Conservation (phyloP, 2,797 vertebrate species). For the Hozukius guyotensis region DNA sequence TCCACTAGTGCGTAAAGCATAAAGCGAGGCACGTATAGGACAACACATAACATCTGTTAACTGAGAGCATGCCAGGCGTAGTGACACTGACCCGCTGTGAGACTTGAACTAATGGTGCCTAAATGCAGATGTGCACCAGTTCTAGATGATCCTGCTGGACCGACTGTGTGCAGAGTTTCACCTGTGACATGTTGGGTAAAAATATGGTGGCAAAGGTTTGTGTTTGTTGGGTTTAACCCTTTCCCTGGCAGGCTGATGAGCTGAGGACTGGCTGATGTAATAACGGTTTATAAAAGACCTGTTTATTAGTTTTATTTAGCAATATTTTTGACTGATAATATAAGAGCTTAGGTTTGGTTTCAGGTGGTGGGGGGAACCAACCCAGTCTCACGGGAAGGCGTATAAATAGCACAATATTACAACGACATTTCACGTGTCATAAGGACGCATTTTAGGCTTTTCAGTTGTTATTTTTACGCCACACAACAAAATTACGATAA, state of each 20-base stretch:
- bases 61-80: slow-evolving; percentile 83
- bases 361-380: not conserved
- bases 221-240: slow-evolving; percentile 4
- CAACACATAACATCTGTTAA: slow-evolving; percentile 92
- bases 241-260: not conserved
- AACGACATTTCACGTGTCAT: too few relatives aligned
- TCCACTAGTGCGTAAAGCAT: slow-evolving; percentile 90
- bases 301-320: not conserved
- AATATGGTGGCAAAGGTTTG: slow-evolving; percentile 51
- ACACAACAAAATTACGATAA: too few relatives aligned
- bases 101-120: slow-evolving; percentile 87
- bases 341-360: not conserved
- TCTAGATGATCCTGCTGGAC: slow-evolving; percentile 85
- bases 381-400: too few relatives aligned
- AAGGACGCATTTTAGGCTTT: too few relatives aligned
- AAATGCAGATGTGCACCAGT: slow-evolving; percentile 84
- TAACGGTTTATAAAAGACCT: too few relatives aligned
- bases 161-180: slow-evolving; percentile 49
- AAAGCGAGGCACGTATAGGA: slow-evolving; percentile 84
- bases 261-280: not conserved
- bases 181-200: slow-evolving; percentile 76
- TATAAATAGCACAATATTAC: too few relatives aligned
- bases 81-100: slow-evolving; percentile 88
- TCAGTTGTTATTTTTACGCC: too few relatives aligned
- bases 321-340: not conserved